These are phyloP conservation scores for Halcyon chelicuti DNA, from an alignment of 2,797 vertebrate genomes.

Conservation along the genomic window DNA sequence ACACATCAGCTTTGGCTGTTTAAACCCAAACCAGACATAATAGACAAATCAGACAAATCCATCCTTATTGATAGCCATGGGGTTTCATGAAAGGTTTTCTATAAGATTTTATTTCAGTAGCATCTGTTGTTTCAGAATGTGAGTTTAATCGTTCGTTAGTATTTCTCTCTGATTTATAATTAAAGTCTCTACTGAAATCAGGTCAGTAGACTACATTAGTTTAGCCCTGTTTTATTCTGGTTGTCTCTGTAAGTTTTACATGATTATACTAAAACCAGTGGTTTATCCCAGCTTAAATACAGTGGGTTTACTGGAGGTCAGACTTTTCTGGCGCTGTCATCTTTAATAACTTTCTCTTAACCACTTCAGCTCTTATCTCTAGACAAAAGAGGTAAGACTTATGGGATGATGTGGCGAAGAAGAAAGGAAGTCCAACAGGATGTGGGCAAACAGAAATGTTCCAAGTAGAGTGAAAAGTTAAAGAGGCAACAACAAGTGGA, in stretches of 20 bases:
- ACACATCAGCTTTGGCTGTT: not conserved
- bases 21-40: not conserved
- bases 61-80: rapidly evolving
- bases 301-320: not conserved
- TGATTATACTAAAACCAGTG: not conserved
- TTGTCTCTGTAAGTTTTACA: not conserved
- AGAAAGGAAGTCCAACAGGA: not conserved
- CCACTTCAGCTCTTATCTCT: not conserved
- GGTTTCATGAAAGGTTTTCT: not conserved
- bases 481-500: not conserved
- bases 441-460: not conserved
- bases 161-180: not conserved
- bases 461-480: not conserved
- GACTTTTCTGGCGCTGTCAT: not conserved
- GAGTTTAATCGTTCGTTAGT: not conserved
- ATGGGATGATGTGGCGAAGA: not conserved
- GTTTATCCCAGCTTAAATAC: slow-evolving; percentile 60
- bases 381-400: not conserved
- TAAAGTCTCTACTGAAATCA: not conserved
- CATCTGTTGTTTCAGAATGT: not conserved
- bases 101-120: not conserved
- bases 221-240: not conserved
- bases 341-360: slow-evolving; percentile 19
- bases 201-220: slow-evolving; percentile 10
- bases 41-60: not conserved